These are phyloP conservation scores for Aphidius ervi DNA, from an alignment of 1,140 invertebrate species.

Conservation along the genomic window DNA sequence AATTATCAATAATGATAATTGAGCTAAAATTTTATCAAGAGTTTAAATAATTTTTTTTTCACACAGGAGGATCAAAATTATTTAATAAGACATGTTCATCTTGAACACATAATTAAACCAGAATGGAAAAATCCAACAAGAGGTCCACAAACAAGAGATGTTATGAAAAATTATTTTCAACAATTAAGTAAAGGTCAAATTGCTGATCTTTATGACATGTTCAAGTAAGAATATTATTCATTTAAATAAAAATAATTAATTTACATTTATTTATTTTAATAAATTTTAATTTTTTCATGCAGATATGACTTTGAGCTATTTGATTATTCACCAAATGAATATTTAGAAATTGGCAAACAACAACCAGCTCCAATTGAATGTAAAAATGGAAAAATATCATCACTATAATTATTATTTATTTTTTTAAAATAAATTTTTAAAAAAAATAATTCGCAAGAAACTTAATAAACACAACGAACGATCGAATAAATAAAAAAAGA, in stretches of 20 bases:
- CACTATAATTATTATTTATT: background rate
- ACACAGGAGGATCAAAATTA: conserved; percentile 77
- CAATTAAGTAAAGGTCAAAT: conserved; percentile 72
- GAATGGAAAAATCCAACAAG: conserved; percentile 78
- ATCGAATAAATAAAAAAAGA: background rate
- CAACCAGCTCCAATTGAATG: conserved; percentile 43
- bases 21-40: background rate
- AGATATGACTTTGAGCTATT: conserved; percentile 83
- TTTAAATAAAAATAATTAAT: background rate
- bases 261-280: conserved; percentile 3
- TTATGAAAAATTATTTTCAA: conserved; percentile 71
- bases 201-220: conserved; percentile 73
- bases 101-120: conserved; percentile 72
- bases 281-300: conserved; percentile 23
- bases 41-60: conserved; percentile 3
- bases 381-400: conserved; percentile 33
- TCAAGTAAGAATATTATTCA: conserved; percentile 57
- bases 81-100: conserved; percentile 69
- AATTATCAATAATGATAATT: background rate
- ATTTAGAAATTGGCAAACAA: conserved; percentile 62
- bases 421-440: background rate
- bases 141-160: conserved; percentile 64
- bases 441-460: background rate
- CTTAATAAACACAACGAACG: conserved; percentile 8
- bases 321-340: conserved; percentile 72